phyloP scores from a whole-genome alignment of 1,140 invertebrate genomes.

The Rhynchophorus ferrugineus region DNA sequence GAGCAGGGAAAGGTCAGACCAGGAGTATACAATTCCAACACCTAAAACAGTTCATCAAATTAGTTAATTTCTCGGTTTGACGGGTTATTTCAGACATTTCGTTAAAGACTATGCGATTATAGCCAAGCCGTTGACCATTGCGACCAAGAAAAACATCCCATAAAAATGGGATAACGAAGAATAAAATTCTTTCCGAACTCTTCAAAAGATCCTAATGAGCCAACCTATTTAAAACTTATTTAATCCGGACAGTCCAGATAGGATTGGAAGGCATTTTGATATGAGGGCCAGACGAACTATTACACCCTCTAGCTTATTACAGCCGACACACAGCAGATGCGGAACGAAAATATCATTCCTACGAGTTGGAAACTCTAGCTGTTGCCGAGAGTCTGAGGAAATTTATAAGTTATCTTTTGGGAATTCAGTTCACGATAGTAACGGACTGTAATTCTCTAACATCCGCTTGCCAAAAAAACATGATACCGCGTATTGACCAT shows the following conservation, averaged over 20 bases:
- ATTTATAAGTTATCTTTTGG: slow-evolving; percentile 26
- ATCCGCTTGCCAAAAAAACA: slow-evolving; percentile 22
- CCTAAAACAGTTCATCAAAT: not conserved
- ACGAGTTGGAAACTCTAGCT: slow-evolving; percentile 30
- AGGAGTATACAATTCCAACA: not conserved
- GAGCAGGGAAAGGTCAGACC: not conserved
- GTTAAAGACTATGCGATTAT: slow-evolving; percentile 1
- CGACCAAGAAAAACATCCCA: not conserved
- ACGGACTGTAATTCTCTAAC: not conserved
- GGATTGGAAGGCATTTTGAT: slow-evolving; percentile 24
- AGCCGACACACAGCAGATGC: slow-evolving; percentile 12
- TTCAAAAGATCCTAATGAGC: not conserved
- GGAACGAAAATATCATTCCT: slow-evolving; percentile 35
- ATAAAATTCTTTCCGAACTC: not conserved
- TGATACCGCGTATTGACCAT: slow-evolving; percentile 27
- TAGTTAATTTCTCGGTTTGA: not conserved
- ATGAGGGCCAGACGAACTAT: not conserved
- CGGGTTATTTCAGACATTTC: slow-evolving; percentile 6
- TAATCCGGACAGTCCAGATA: slow-evolving; percentile 21
- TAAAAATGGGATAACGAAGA: not conserved
- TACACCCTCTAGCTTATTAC: slow-evolving; percentile 18
- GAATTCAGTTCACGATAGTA: slow-evolving; percentile 18
- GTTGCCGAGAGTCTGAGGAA: slow-evolving; percentile 29
- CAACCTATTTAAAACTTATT: slow-evolving; percentile 36
- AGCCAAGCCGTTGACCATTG: not conserved